Evolutionary conservation across 1,140 invertebrate genomes (phyloP), one percentile per base, ranked within the genome.

Genomic region (Micrasema longulum): DNA sequence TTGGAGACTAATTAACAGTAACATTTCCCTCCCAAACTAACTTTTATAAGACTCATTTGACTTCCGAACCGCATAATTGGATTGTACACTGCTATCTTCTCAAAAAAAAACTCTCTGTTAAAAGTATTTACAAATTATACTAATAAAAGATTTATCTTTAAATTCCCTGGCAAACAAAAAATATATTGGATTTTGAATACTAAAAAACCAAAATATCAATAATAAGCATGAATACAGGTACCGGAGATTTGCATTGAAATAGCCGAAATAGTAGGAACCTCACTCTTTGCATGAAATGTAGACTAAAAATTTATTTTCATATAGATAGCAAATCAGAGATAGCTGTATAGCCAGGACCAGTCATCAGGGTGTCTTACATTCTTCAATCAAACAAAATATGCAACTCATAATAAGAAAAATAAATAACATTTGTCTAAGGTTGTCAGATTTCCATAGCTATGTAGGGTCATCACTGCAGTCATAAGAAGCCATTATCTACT

Each of bases 151-250:
- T 16, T n/a, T 6, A 48, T 20, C 16, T 18, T 18, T 10, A 26
- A 55, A 55, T 35, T 36, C 5, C 35, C 14, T 47, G n/a, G 23
- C 35, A 60, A 60, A 60, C 16, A 60, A 60, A 60, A 60, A 60
- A 14, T 41, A 55, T 20, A 12, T 55, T 11, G 18, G n/a, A 18
- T 60, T 60, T 16, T 20, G 36, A 41, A 38, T 10, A 26, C 20
- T 18, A 12, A 22, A 35, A 1, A 60, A 60, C 38, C 36, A 60
- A 60, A 60, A 60, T 6, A 20, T 45, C n/a, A n/a, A n/a, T 35
- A 64, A 64, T 47, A 64, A 64, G 60, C 60, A 64, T 64, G 60
- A 64, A 60, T 64, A 64, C 60, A 64, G 60, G 60, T 64, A 68
- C 65, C 50, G 48, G 38, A 38, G 65, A 68, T 68, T 68, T 55